phyloP scores from a whole-genome alignment of 2,888 invertebrate genomes.

The Odontocolon sp. region DNA sequence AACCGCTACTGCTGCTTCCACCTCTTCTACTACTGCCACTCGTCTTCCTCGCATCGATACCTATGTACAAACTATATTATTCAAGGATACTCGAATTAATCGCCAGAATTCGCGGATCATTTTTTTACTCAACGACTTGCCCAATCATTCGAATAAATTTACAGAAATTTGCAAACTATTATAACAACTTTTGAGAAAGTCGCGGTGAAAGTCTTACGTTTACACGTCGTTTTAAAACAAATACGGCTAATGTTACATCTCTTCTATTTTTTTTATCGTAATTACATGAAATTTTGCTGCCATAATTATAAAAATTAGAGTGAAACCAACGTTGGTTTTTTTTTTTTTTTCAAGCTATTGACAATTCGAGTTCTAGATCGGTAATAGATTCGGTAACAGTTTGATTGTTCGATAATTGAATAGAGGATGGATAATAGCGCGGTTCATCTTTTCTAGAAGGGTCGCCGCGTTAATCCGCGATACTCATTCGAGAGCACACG shows the following conservation, averaged over 20 bases:
- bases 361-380: not conserved
- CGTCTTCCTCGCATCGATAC: conserved; percentile 66
- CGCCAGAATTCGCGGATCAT: not conserved
- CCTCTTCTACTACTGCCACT: conserved; percentile 65
- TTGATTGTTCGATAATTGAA: conserved; percentile 52
- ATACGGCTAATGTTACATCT: no score
- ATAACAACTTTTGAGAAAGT: no score
- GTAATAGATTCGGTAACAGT: conserved; percentile 45
- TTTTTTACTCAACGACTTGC: no score
- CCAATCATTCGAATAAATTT: no score
- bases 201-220: no score
- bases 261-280: no score
- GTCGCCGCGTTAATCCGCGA: not conserved
- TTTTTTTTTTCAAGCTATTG: not conserved
- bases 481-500: conserved; percentile 25
- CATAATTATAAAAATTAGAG: no score
- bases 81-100: not conserved
- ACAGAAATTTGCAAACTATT: no score
- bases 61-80: conserved; percentile 51
- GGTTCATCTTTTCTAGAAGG: conserved; percentile 29
- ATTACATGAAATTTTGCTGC: no score
- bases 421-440: conserved; percentile 18
- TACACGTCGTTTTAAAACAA: no score
- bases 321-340: not conserved
- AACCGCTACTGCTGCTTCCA: conserved; percentile 54